Conservation (phyloP, 2,888 invertebrate genomes). For the Thera obeliscata region DNA sequence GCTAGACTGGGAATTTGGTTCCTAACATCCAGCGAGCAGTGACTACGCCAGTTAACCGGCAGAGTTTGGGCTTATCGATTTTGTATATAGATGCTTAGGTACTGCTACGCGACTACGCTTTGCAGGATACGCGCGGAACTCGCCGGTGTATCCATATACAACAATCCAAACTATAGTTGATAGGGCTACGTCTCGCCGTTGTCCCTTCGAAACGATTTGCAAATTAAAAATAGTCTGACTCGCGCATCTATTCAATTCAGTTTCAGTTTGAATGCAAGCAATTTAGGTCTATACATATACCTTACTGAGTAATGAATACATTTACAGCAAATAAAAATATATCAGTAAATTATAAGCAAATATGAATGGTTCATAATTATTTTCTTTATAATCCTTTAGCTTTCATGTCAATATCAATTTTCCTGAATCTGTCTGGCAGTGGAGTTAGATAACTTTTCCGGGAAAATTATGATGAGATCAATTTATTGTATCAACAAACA, state of each 20-base stretch:
- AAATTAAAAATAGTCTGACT: neutral
- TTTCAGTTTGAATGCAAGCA: neutral
- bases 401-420: too few species aligned
- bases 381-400: too few species aligned
- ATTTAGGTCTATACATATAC: neutral
- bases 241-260: neutral
- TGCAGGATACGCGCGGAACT: constrained; percentile 13
- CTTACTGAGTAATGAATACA: too few species aligned
- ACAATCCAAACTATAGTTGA: neutral
- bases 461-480: too few species aligned
- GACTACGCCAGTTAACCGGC: constrained; percentile 5
- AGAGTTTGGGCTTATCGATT: constrained; percentile 23
- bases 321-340: too few species aligned
- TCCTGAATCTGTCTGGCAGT: too few species aligned
- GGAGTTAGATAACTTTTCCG: too few species aligned
- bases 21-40: neutral
- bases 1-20: constrained; percentile 5
- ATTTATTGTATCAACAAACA: too few species aligned
- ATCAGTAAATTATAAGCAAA: too few species aligned
- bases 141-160: neutral
- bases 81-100: constrained; percentile 22
- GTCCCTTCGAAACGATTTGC: neutral
- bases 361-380: too few species aligned
- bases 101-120: neutral
- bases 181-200: neutral